phyloP scores from a whole-genome alignment of 2,888 invertebrate genomes.

The Limnephilus lunatus region DNA sequence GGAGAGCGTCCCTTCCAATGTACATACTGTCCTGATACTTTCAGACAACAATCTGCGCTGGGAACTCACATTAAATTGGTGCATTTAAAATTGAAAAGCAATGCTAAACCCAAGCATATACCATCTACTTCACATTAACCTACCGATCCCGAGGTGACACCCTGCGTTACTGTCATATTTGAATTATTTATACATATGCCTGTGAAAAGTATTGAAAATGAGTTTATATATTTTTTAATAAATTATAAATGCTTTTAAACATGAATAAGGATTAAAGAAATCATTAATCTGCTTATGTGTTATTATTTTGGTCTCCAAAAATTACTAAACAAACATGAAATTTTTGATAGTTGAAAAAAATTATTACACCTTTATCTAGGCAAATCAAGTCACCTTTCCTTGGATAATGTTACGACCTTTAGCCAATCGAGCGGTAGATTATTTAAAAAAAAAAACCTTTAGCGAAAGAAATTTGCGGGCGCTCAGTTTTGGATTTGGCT shows the following conservation, averaged over 20 bases:
- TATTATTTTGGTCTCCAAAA: too few relatives aligned
- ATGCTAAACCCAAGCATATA: neutral
- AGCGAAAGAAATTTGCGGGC: too few relatives aligned
- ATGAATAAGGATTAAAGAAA: too few relatives aligned
- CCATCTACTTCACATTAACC: neutral
- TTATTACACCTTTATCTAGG: too few relatives aligned
- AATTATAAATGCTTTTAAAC: neutral
- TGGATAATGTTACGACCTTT: too few relatives aligned
- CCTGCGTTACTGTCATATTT: neutral
- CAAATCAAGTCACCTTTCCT: too few relatives aligned
- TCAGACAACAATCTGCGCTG: neutral
- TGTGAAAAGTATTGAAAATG: neutral
- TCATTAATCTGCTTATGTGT: too few relatives aligned
- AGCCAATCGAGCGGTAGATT: too few relatives aligned
- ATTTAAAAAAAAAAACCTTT: too few relatives aligned
- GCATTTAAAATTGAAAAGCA: constrained; percentile 2
- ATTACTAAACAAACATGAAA: too few relatives aligned
- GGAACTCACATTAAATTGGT: neutral
- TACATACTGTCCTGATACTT: neutral
- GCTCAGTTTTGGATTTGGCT: too few relatives aligned
- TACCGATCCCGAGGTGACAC: neutral
- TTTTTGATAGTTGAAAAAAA: too few relatives aligned
- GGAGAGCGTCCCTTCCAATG: neutral
- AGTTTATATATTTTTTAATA: neutral
- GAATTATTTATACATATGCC: neutral